Evolutionary conservation across 2,888 invertebrate species (phyloP).

Genomic region (Nomada goodeniana): DNA sequence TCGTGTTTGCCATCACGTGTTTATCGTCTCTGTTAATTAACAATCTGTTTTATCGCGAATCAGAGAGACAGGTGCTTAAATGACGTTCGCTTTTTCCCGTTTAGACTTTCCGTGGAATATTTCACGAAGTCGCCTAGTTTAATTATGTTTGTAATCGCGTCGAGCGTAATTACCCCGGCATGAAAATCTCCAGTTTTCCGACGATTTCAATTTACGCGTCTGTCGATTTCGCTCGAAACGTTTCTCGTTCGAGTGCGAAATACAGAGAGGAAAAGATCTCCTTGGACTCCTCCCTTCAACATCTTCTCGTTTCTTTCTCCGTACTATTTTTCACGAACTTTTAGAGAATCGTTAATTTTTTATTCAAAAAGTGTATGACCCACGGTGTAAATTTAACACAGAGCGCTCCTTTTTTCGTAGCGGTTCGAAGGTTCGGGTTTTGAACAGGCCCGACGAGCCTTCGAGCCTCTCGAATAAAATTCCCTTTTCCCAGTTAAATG

Average conservation of each 20-base stretch:
- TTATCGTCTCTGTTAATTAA: not conserved
- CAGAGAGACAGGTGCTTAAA: not conserved
- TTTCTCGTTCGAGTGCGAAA: not conserved
- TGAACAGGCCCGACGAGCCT: conserved; percentile 1
- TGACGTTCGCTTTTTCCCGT: not conserved
- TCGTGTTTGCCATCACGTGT: not conserved
- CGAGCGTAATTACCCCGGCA: conserved; percentile 20
- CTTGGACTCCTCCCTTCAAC: no score
- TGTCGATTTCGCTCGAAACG: not conserved
- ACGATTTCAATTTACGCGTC: not conserved
- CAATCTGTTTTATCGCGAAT: no score
- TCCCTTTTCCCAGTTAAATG: conserved; percentile 41
- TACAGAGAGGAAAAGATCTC: not conserved
- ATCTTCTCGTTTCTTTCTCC: not conserved
- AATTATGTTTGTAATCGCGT: conserved; percentile 25
- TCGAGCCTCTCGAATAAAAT: conserved; percentile 30
- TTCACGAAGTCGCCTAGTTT: conserved; percentile 21
- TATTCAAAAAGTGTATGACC: not conserved
- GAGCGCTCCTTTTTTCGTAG: not conserved
- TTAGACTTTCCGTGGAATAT: conserved; percentile 21
- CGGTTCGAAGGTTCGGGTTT: not conserved
- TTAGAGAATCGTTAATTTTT: not conserved
- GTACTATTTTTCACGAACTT: not conserved
- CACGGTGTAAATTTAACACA: conserved; percentile 16
- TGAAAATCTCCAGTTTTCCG: conserved; percentile 13